Evolutionary conservation across 2,113 vertebrate species (phyloP).

Genomic region (Motacilla alba): DNA sequence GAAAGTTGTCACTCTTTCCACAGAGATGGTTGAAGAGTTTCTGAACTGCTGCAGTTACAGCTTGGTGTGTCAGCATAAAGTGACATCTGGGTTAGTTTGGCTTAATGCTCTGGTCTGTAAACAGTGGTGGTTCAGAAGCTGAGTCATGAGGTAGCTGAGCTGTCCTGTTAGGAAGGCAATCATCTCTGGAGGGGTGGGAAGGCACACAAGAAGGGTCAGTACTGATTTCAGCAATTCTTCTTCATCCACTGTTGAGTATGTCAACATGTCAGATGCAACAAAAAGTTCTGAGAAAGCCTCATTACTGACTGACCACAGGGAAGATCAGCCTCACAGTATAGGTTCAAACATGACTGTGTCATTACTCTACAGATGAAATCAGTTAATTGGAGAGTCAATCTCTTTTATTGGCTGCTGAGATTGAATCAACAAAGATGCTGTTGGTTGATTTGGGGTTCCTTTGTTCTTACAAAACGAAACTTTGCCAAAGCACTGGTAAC

Average conservation of each 20-base stretch:
- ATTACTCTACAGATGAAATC: not conserved
- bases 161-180: not conserved
- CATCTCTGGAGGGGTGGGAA: not conserved
- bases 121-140: not conserved
- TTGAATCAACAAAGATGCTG: not conserved
- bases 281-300: slow-evolving; percentile 11
- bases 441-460: not conserved
- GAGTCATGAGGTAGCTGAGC: slow-evolving; percentile 30
- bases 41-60: not conserved
- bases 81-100: not conserved
- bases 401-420: not conserved
- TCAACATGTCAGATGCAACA: not conserved
- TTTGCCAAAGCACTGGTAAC: not conserved
- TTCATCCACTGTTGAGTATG: not conserved
- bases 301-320: not conserved
- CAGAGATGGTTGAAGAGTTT: not conserved
- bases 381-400: not conserved
- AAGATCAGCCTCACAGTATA: not conserved
- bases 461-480: not conserved
- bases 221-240: not conserved
- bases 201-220: not conserved
- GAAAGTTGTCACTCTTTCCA: not conserved
- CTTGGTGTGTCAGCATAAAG: not conserved
- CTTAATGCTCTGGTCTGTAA: not conserved
- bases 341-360: not conserved